Conservation (phyloP, 1,140 invertebrate species). For the Calephelis virginiensis region DNA sequence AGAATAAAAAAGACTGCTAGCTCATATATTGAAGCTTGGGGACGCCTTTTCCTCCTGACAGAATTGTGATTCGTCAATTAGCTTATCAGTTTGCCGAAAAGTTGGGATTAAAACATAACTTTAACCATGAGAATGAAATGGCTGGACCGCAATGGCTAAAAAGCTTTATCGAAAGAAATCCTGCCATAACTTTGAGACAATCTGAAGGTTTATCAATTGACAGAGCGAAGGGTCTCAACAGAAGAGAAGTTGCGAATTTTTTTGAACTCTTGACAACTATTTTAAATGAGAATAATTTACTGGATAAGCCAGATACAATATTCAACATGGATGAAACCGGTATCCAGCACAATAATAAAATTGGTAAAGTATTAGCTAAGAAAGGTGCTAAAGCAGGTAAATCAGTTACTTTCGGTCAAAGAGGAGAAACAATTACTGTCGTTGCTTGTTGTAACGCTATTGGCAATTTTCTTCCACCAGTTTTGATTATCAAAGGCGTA, state of each 20-base stretch:
- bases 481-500: conserved; percentile 39
- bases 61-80: conserved; percentile 34
- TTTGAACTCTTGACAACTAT: conserved; percentile 16
- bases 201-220: conserved; percentile 49
- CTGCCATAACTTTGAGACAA: conserved; percentile 42
- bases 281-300: conserved; percentile 39
- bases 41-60: conserved; percentile 35
- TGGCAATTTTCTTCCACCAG: conserved; percentile 43
- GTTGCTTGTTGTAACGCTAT: conserved; percentile 55
- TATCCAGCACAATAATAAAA: conserved; percentile 54
- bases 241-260: conserved; percentile 39
- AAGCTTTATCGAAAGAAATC: conserved; percentile 48
- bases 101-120: conserved; percentile 39
- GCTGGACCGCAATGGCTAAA: conserved; percentile 46
- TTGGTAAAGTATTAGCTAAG: conserved; percentile 50
- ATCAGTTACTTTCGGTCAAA: conserved; percentile 49
- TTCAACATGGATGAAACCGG: conserved; percentile 62
- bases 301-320: conserved; percentile 46
- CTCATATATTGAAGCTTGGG: conserved; percentile 45
- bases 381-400: conserved; percentile 56
- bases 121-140: conserved; percentile 41
- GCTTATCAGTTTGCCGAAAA: conserved; percentile 45
- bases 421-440: conserved; percentile 53
- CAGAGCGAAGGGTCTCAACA: conserved; percentile 41
- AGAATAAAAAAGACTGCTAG: conserved; percentile 44